Percentiles rank a stretch among this genome's conserved stretches.
phyloP scores from a whole-genome alignment of 2,113 vertebrate genomes.

The Eurystomus gularis region DNA sequence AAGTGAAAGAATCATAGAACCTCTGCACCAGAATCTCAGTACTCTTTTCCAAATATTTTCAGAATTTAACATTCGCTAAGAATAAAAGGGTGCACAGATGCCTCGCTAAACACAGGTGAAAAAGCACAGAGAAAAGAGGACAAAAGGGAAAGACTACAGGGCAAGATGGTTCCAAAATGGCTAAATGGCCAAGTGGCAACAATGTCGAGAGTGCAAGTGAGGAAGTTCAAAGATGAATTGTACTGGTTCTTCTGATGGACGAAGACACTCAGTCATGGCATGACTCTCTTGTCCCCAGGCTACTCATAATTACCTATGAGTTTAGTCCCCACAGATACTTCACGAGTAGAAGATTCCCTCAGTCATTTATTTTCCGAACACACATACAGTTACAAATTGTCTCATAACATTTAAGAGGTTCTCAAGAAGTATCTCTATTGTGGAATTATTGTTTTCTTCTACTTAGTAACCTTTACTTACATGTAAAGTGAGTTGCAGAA shows the following conservation, averaged over 20 bases:
- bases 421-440: neutral
- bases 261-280: no score
- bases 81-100: slow-evolving; percentile 46
- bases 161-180: neutral
- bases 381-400: neutral
- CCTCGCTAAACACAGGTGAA: slow-evolving; percentile 4
- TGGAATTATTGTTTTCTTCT: neutral
- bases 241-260: neutral
- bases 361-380: neutral
- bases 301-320: neutral
- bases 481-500: fast-evolving
- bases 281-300: neutral
- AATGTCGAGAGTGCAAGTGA: neutral
- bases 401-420: neutral
- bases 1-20: no score
- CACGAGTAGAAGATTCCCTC: neutral
- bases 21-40: slow-evolving; percentile 7
- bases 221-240: neutral
- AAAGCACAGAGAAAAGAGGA: no score
- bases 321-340: neutral
- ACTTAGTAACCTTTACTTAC: neutral
- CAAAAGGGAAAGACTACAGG: neutral
- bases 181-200: neutral
- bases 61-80: neutral
- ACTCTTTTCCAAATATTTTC: slow-evolving; percentile 6